Conservation (phyloP, 2,888 invertebrate genomes). For the Geophilus truncorum region DNA sequence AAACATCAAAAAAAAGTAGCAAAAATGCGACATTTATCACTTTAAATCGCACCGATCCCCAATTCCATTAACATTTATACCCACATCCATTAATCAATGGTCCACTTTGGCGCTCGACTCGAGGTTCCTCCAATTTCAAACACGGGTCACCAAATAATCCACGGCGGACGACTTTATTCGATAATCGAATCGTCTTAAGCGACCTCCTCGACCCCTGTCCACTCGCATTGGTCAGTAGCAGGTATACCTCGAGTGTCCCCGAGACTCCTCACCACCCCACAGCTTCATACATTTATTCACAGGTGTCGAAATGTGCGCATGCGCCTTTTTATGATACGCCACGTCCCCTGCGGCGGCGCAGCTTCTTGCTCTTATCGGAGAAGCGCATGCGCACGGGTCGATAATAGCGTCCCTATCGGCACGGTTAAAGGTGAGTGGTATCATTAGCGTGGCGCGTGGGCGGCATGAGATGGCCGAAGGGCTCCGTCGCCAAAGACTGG, state of each 20-base stretch:
- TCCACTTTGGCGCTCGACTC: not conserved
- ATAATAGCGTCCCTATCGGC: not conserved
- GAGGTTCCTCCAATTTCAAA: not conserved
- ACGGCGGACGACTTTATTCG: not conserved
- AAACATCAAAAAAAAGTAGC: no score
- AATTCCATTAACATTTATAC: not conserved
- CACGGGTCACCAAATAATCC: not conserved
- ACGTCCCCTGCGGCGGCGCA: not conserved
- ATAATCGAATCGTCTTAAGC: not conserved
- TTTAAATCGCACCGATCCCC: no score
- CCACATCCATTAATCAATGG: not conserved
- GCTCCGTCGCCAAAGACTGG: not conserved
- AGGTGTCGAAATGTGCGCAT: not conserved
- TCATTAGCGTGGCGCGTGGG: not conserved
- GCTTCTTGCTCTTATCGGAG: not conserved
- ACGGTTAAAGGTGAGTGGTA: not conserved
- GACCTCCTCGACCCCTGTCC: not conserved
- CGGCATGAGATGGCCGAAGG: not conserved
- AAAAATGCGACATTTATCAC: no score
- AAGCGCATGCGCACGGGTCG: not conserved
- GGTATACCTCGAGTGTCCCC: not conserved
- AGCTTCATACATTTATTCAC: not conserved
- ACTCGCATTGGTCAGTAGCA: not conserved
- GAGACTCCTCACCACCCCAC: not conserved
- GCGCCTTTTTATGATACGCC: not conserved